These are phyloP conservation scores for Thomomys bottae DNA, from an alignment of 2,113 vertebrate genomes.

Conservation along the genomic window DNA sequence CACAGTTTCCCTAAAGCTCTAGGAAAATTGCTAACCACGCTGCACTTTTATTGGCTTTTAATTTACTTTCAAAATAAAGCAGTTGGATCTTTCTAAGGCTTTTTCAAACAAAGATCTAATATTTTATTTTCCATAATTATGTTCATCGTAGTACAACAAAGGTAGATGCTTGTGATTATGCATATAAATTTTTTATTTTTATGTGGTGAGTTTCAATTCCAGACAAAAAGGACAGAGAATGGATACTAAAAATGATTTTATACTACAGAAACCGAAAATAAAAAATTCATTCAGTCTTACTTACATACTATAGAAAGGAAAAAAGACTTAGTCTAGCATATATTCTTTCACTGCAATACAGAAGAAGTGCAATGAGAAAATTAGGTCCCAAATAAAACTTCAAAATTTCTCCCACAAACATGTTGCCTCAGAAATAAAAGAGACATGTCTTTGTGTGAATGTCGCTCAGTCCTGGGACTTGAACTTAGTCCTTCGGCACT, in stretches of 20 bases:
- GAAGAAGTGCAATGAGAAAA: background rate
- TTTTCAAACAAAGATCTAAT: background rate
- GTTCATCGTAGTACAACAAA: background rate
- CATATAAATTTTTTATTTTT: background rate
- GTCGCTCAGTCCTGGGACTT: too few species aligned
- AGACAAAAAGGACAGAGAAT: background rate
- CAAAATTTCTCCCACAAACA: background rate
- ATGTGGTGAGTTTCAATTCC: background rate
- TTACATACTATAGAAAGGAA: background rate
- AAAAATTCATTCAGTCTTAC: constrained; percentile 16
- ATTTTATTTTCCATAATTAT: background rate
- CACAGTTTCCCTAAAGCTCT: background rate
- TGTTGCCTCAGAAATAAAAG: background rate
- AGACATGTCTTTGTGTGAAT: background rate
- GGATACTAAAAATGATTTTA: background rate
- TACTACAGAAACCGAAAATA: background rate
- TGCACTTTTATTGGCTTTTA: background rate
- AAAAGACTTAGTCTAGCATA: background rate
- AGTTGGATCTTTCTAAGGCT: background rate
- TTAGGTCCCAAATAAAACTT: background rate
- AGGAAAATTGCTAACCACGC: background rate
- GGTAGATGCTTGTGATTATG: background rate
- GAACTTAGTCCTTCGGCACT: too few species aligned
- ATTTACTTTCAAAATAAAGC: constrained; percentile 2
- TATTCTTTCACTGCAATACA: background rate